Base-by-base conservation (phyloP, 2,113 vertebrate genomes). In the Meles meles region DNA sequence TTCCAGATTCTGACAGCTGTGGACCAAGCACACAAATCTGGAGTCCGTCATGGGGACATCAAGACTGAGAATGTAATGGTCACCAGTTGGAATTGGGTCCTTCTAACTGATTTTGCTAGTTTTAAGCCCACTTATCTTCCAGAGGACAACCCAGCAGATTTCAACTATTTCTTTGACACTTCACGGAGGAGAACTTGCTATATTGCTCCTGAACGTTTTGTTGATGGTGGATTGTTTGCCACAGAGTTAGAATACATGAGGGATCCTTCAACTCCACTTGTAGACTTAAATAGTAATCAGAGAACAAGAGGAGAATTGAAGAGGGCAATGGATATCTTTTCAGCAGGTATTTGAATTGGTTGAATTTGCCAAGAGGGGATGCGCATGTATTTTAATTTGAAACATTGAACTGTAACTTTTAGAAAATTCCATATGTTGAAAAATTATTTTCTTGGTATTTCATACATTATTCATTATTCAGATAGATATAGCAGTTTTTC, bases 1-100 rank as follows among this genome's bases (percentile, higher is more conserved):
- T 99, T 99, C 98, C 99, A 99, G 98, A 99, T 99, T 96, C 99
- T 99, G 37, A 99, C 99, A 0, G 99, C 99, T 0, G 99, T 99
- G 81, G 99, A 99, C 96, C 99, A 99, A 97, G 99, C 99, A 0
- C 99, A 99, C 98, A 99, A 99, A 65, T 99, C 99, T 1, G 99
- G 99, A 4, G 99, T 99, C 12, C 99, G 99, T 25, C 99, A 99
- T 0, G 99, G 99, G 0, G 99, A 99, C 98, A 99, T 99, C 92
- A 99, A 99, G 98, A 99, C 99, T 0, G 99, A 99, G 98, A 99
- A 99, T 37, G 98, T 99, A 90, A 99, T 99, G 99, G 99, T 99
- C 93, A 99, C 99, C 93, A 99, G 99, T 98, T 99, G 99, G 99
- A 99, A 99, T 98, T 99, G 99, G 99, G 99, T 99, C 77, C 99